Evolutionary conservation across 2,113 vertebrate genomes (phyloP).

Genomic region (Saccopteryx leptura): DNA sequence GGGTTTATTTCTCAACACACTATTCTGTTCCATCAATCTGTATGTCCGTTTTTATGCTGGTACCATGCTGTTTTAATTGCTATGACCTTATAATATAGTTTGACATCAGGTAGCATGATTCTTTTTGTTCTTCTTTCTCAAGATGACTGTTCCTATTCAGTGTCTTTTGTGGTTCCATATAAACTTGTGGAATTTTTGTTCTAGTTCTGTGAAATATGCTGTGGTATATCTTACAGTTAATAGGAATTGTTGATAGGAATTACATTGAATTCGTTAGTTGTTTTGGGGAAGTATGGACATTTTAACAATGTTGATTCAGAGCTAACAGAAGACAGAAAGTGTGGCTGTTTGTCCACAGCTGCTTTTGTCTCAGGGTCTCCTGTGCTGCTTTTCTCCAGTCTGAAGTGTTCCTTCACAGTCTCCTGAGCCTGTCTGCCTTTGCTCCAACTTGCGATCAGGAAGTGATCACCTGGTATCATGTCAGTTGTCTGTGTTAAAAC

Average conservation of each 20-base stretch:
- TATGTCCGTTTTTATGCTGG: neutral
- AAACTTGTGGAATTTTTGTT: neutral
- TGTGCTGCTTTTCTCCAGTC: neutral
- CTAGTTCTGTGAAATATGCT: neutral
- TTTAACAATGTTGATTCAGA: neutral
- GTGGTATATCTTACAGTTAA: no score
- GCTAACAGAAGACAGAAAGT: neutral
- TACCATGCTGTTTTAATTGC: neutral
- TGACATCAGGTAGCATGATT: neutral
- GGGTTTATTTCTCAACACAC: neutral
- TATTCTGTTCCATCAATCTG: no score
- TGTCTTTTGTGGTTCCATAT: neutral
- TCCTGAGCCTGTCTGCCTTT: neutral
- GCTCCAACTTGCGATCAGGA: neutral
- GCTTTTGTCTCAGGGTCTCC: neutral
- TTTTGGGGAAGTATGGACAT: neutral
- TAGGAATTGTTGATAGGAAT: neutral
- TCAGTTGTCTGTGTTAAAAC: neutral
- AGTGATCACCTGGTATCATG: neutral
- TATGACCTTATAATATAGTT: neutral
- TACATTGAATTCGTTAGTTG: neutral
- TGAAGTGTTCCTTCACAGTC: neutral
- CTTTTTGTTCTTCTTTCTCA: neutral
- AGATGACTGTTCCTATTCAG: neutral
- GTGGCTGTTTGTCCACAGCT: neutral